These are phyloP conservation scores for Chloroclysta siterata DNA, from an alignment of 2,888 invertebrate species.

Conservation along the genomic window DNA sequence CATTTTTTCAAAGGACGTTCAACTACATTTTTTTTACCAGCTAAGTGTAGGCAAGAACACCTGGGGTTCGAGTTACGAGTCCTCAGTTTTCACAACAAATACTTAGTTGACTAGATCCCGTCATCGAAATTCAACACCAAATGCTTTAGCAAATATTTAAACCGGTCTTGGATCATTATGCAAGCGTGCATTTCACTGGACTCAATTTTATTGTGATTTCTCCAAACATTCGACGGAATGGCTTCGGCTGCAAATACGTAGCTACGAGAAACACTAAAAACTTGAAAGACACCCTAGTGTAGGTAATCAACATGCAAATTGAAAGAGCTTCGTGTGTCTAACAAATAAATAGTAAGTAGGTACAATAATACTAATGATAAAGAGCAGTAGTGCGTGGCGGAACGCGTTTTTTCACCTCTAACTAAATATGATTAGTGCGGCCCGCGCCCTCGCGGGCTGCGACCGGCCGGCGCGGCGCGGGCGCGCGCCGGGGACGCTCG, in stretches of 20 bases:
- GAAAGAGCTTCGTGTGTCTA: constrained; percentile 26
- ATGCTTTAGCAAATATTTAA: not conserved
- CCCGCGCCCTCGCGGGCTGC: not conserved
- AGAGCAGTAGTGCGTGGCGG: constrained; percentile 35
- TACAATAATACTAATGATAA: constrained; percentile 25
- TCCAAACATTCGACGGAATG: too few relatives aligned
- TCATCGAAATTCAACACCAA: not conserved
- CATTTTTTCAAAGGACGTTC: too few relatives aligned
- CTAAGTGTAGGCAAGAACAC: not conserved
- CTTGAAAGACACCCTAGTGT: too few relatives aligned
- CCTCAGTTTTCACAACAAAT: not conserved
- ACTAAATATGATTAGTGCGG: constrained; percentile 41
- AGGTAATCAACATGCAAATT: constrained; percentile 13
- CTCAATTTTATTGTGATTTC: too few relatives aligned
- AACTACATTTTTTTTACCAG: too few relatives aligned
- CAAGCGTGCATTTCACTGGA: not conserved
- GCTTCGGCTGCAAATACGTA: too few relatives aligned
- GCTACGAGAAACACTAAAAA: too few relatives aligned
- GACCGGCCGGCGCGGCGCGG: not conserved
- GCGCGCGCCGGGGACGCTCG: not conserved
- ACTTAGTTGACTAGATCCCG: not conserved
- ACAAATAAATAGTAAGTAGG: constrained; percentile 21
- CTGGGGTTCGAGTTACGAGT: not conserved
- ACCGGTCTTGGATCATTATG: not conserved
- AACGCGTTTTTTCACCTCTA: constrained; percentile 47